These are phyloP conservation scores for Chamaetylas fuelleborni DNA, from an alignment of 2,113 vertebrate species.

Conservation along the genomic window DNA sequence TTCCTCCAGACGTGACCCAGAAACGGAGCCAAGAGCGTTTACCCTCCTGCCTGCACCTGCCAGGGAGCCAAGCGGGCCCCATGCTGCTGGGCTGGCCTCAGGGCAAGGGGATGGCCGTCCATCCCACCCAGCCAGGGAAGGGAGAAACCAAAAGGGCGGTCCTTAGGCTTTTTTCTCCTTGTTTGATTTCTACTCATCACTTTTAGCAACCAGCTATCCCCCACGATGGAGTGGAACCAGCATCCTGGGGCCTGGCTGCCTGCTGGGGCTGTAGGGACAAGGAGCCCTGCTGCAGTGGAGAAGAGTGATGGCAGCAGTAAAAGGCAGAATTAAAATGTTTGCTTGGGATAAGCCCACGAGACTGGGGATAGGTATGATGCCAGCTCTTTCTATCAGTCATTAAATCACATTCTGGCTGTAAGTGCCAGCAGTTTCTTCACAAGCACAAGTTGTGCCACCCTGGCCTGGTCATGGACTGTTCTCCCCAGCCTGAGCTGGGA, in stretches of 20 bases:
- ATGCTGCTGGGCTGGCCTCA: background rate
- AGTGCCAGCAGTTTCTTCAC: background rate
- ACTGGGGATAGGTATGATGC: background rate
- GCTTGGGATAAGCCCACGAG: background rate
- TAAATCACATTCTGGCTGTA: background rate
- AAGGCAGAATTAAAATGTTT: background rate
- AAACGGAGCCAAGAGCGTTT: background rate
- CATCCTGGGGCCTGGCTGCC: background rate
- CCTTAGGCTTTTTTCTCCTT: background rate
- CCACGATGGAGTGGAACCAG: rapidly evolving
- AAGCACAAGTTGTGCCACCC: background rate
- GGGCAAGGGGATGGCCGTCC: background rate
- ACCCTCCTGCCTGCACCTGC: background rate
- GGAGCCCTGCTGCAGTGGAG: background rate
- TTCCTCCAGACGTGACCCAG: background rate
- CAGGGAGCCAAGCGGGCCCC: rapidly evolving
- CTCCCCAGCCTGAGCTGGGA: background rate
- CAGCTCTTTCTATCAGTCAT: background rate
- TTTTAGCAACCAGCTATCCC: background rate
- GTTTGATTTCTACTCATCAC: background rate
- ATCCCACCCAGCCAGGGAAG: background rate
- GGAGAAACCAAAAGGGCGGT: background rate
- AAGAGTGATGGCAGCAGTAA: background rate
- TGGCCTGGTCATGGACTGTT: too few relatives aligned
- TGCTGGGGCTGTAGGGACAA: background rate